These are phyloP conservation scores for Helicoverpa zea DNA, from an alignment of 1,140 invertebrate species.

Conservation along the genomic window DNA sequence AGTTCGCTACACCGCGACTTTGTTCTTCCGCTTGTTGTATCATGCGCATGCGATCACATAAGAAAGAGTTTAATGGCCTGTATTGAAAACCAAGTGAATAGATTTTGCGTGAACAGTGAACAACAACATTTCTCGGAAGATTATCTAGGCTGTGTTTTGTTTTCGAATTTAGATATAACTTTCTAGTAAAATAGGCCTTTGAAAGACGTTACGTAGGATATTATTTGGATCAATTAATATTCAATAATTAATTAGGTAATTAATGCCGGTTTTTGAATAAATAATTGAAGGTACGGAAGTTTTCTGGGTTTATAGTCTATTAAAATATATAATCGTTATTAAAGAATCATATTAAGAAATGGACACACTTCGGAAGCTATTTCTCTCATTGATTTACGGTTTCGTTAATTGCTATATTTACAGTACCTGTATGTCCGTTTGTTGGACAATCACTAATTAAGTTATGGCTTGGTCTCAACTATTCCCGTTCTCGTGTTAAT, in stretches of 20 bases:
- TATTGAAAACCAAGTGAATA: slow-evolving; percentile 62
- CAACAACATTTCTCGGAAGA: not conserved
- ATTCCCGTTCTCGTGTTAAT: slow-evolving; percentile 6
- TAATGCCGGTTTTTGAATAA: not conserved
- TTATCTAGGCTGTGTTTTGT: slow-evolving; percentile 4
- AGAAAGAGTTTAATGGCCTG: slow-evolving; percentile 68
- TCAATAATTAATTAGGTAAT: not conserved
- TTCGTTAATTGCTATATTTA: not conserved
- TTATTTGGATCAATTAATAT: no score
- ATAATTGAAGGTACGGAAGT: not conserved
- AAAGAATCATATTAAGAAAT: not conserved
- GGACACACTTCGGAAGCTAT: not conserved
- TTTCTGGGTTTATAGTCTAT: slow-evolving; percentile 3
- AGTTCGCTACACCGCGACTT: slow-evolving; percentile 59
- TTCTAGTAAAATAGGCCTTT: slow-evolving; percentile 11
- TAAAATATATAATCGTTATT: not conserved
- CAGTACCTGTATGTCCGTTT: slow-evolving; percentile 1
- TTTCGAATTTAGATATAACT: not conserved
- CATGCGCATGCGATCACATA: slow-evolving; percentile 59
- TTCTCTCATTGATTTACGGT: not conserved
- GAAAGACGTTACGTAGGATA: not conserved
- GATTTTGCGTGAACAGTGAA: slow-evolving; percentile 42
- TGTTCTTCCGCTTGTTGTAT: slow-evolving; percentile 73
- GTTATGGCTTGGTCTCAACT: not conserved
- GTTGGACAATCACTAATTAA: slow-evolving; percentile 22